Evolutionary conservation across 1,140 invertebrate species (phyloP), one percentile per base, ranked within the genome.

Genomic region (Bombyx mandarina): DNA sequence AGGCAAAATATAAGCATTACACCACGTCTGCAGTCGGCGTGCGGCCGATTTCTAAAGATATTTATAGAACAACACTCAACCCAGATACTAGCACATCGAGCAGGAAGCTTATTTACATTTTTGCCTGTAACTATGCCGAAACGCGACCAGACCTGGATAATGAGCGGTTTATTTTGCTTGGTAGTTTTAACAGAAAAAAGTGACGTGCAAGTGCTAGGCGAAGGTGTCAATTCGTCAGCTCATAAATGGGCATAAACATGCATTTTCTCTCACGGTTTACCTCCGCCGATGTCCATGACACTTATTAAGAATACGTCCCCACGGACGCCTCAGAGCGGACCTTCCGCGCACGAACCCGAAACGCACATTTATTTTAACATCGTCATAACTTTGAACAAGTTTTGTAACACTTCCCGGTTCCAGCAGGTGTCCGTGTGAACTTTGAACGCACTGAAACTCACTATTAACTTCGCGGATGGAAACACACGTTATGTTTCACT

Each of bases 251-350:
- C 62, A 69, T 67, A 67, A 54, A 74, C 82, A 86, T 84, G 79
- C 82, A 80, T 49, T 56, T 54, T 56, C 66, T 75, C 66, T 76
- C 74, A 72, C 69, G 60, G 69, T 75, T 84, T 86, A 86, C 83
- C 83, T 86, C 82, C 82, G 77, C 69, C 70, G 79, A 73, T 73
- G 75, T 85, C 83, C 83, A 86, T 86, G 70, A 75, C 82, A 77
- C 72, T 71, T 69, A 66, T 60, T 64, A 72, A 60, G 66, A 75
- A 67, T 66, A 69, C 61, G 65, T 63, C 72, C 67, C 71, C 68
- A 66, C 71, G 66, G 73, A 78, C 75, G 77, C 75, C 75, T 77
- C 77, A 75, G 74, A 69, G 65, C 72, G 69, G 70, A 76, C 68
- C 71, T 75, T 81, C 75, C 63, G 74, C 71, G 74, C 76, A 57